Conservation (phyloP, 2,888 invertebrate species). For the Pediacus dermestoides region DNA sequence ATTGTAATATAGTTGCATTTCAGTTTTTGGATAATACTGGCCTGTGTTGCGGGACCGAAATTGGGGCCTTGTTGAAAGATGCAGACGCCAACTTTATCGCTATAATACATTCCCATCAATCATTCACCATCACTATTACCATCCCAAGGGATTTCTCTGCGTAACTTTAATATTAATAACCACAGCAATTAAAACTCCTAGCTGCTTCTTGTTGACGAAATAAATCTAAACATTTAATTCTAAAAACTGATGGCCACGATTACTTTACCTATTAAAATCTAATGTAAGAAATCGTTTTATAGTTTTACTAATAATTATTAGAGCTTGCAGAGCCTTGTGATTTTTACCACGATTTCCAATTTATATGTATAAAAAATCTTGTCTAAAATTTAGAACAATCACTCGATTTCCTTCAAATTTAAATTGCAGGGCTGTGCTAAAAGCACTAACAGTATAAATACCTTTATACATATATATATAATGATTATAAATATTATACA, state of each 20-base stretch:
- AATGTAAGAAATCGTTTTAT: constrained; percentile 8
- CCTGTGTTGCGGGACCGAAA: too few relatives aligned
- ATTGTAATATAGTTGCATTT: too few relatives aligned
- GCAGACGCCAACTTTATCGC: too few relatives aligned
- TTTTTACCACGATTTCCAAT: too few relatives aligned
- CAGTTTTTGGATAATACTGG: too few relatives aligned
- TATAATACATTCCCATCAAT: constrained; percentile 16
- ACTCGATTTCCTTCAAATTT: too few relatives aligned
- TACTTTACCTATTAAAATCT: constrained; percentile 9
- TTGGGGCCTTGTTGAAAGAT: too few relatives aligned
- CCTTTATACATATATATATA: not conserved
- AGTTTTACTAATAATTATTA: constrained; percentile 8
- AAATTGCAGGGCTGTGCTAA: not conserved
- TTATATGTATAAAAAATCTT: too few relatives aligned
- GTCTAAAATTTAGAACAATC: too few relatives aligned
- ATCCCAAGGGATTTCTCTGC: constrained; percentile 6
- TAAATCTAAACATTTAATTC: too few relatives aligned
- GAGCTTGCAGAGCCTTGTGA: too few relatives aligned
- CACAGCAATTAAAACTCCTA: constrained; percentile 8
- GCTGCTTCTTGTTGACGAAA: constrained; percentile 11
- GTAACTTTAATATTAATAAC: constrained; percentile 6
- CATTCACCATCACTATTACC: constrained; percentile 9
- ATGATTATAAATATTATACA: not conserved
- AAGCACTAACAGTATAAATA: constrained; percentile 2
- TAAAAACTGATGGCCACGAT: constrained; percentile 10